A percentile compares a stretch with the other conserved stretches of the same genome.
Evolutionary conservation across 2,797 vertebrate species (phyloP).

Genomic region (Podargus strigoides): DNA sequence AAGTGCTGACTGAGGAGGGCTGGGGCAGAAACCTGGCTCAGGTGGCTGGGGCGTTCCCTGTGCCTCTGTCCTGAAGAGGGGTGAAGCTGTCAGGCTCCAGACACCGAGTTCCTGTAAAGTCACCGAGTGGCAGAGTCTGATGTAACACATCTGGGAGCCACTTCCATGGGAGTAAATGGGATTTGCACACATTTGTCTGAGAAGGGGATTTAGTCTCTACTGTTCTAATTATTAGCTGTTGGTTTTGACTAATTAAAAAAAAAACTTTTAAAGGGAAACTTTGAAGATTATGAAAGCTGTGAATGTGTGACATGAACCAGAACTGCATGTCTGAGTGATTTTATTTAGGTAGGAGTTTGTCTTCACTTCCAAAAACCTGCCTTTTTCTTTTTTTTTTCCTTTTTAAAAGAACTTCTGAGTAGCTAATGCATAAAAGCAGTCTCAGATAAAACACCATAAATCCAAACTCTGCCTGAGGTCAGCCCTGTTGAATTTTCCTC

Average conservation of each 20-base stretch:
- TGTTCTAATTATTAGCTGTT: background rate
- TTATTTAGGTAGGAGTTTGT: background rate
- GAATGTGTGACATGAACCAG: background rate
- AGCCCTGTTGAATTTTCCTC: background rate
- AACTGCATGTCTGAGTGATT: background rate
- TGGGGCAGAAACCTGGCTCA: background rate
- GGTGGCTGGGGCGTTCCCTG: background rate
- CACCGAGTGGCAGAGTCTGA: background rate
- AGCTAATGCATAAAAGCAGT: background rate
- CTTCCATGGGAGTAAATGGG: constrained; percentile 5
- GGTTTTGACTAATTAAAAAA: background rate
- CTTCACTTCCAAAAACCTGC: background rate
- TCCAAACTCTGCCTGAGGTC: background rate
- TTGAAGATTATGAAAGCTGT: background rate
- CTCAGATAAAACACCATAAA: background rate
- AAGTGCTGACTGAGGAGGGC: background rate
- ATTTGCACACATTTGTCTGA: constrained; percentile 45
- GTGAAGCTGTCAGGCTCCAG: background rate
- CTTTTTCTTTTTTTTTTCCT: background rate
- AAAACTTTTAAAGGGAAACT: background rate
- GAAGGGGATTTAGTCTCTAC: background rate
- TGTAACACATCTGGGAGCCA: background rate
- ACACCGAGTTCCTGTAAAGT: background rate
- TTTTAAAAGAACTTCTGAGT: background rate
- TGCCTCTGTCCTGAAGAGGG: background rate